A percentile compares a stretch with the other conserved stretches of the same genome.
Evolutionary conservation across 2,888 invertebrate genomes (phyloP).

Genomic region (Eristalis arbustorum): DNA sequence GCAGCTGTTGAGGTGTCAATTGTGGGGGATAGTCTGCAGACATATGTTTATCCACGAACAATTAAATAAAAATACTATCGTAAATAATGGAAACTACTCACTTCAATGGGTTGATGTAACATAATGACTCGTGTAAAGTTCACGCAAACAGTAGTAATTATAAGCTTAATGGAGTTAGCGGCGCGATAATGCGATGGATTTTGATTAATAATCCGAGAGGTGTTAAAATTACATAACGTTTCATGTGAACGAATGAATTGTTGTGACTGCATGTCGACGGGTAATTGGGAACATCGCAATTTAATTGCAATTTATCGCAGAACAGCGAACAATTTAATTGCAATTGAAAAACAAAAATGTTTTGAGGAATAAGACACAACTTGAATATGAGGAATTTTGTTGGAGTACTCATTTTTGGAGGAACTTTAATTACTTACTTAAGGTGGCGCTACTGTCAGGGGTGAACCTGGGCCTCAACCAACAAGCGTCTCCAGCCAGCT

Average conservation of each 20-base stretch:
- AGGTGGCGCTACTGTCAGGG: too few relatives aligned
- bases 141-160: slow-evolving; percentile 25
- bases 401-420: too few relatives aligned
- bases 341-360: neutral
- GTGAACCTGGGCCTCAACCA: too few relatives aligned
- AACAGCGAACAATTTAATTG: neutral
- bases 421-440: too few relatives aligned
- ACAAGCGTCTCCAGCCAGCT: too few relatives aligned
- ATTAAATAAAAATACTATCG: slow-evolving; percentile 2
- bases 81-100: slow-evolving; percentile 14
- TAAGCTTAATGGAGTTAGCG: slow-evolving; percentile 20
- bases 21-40: neutral
- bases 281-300: neutral
- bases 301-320: neutral
- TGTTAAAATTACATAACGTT: slow-evolving; percentile 4
- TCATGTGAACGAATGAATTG: neutral
- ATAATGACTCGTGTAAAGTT: slow-evolving; percentile 19
- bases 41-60: neutral
- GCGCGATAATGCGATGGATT: slow-evolving; percentile 17
- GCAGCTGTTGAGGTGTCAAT: slow-evolving; percentile 22
- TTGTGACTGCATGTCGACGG: neutral
- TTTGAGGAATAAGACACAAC: neutral
- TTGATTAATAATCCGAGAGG: slow-evolving; percentile 27
- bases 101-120: slow-evolving; percentile 10
- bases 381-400: too few relatives aligned